phyloP scores from a whole-genome alignment of 2,888 invertebrate genomes.

The Eristalinus sepulchralis region DNA sequence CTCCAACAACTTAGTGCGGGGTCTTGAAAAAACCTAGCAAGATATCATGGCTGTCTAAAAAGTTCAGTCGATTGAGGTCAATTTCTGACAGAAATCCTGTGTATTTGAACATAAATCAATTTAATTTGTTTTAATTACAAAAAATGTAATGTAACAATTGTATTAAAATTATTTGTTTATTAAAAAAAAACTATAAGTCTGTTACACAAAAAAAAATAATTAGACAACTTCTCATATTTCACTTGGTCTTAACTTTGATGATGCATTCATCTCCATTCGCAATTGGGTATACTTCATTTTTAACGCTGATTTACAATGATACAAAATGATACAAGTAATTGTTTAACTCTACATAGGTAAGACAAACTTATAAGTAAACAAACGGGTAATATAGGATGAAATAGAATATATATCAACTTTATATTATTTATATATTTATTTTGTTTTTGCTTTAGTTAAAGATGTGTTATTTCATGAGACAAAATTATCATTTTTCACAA shows the following conservation, averaged over 20 bases:
- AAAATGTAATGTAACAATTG: no score
- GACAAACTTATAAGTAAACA: constrained; percentile 16
- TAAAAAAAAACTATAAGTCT: no score
- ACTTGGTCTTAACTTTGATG: constrained; percentile 31
- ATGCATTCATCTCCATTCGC: constrained; percentile 46
- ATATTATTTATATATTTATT: neutral
- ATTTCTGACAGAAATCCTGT: no score
- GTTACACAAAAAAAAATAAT: no score
- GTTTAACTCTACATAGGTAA: constrained; percentile 35
- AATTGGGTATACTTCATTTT: constrained; percentile 22
- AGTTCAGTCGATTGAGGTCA: no score
- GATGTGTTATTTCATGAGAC: neutral
- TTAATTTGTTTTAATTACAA: no score
- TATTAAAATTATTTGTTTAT: neutral
- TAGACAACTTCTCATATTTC: neutral
- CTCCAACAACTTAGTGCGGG: no score
- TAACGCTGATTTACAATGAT: constrained; percentile 32
- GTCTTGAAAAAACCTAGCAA: no score
- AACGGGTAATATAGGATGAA: constrained; percentile 1
- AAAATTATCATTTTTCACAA: constrained; percentile 20
- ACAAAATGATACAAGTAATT: constrained; percentile 1
- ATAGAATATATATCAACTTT: neutral
- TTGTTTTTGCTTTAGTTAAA: neutral
- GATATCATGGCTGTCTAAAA: no score
- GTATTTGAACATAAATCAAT: no score